Evolutionary conservation across 2,113 vertebrate species (phyloP), one percentile per base, ranked within the genome.

Genomic region (Solea senegalensis): DNA sequence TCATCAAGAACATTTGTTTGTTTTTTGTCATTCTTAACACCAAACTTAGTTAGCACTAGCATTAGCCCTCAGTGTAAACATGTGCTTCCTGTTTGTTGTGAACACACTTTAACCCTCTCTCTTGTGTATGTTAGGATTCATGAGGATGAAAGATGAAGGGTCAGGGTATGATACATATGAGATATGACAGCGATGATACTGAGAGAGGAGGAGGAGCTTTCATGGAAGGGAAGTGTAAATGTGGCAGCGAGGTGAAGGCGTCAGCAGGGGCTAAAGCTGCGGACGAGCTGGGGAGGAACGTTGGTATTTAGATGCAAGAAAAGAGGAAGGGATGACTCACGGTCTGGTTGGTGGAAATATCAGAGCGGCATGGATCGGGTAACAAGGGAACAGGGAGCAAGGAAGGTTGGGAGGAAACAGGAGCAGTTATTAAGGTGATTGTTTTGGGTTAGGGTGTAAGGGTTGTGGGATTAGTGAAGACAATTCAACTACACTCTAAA

Each of bases 321-420:
- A 80, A 83, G 77, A 80, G 65, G 77, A 87, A 81, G 77, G 78
- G 80, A 80, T 76, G 81, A 90, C 89, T 89, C 87, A 88, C 87
- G 82, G 83, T 83, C 87, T 89, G 83, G 50, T 88, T 83, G 71
- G 83, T 67, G 78, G 75, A 51, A 82, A 78, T 73, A 84, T 69
- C 85, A 86, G 82, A 78, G 77, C 65, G 71, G 69, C 85, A 80
- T 75, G 78, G 77, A 45, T 78, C 45, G 58, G 54, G 43, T 52
- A 21, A 75, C 27, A 79, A 56, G 67, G 80, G 71, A 65, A 69
- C 3, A 44, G 74, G 76, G 76, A 78, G 50, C 67, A 65, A 68
- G 76, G 78, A 60, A 83, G 72, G 79, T 72, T 48, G 80, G 82
- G 73, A 74, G 75, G 72, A 62, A 71, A 75, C 75, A 81, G 72